Conservation (phyloP, 1,140 invertebrate genomes). For the Drosophila ohnishii region DNA sequence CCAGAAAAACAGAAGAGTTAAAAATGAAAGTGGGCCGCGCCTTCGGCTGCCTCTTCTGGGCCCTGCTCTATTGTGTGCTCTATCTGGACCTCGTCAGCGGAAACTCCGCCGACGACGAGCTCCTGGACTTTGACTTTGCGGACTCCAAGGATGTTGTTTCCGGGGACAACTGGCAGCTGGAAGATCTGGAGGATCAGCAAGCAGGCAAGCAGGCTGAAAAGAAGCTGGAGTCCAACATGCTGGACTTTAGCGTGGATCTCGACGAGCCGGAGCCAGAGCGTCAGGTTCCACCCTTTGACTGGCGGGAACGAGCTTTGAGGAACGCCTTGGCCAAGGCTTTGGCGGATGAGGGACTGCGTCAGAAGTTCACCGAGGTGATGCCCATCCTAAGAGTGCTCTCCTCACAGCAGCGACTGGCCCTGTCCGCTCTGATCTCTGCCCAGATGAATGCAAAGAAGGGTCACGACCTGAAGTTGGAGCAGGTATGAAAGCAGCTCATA, state of each 20-base stretch:
- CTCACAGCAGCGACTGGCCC: conserved; percentile 85
- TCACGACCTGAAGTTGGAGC: conserved; percentile 83
- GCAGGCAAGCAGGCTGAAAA: conserved; percentile 42
- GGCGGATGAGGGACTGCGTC: conserved; percentile 61
- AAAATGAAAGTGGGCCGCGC: conserved; percentile 74
- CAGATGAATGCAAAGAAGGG: conserved; percentile 85
- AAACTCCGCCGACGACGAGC: conserved; percentile 55
- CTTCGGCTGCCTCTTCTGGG: conserved; percentile 71
- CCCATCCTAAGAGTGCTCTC: conserved; percentile 87
- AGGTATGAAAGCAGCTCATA: conserved; percentile 78
- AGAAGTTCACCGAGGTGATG: conserved; percentile 85
- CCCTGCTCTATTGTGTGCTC: conserved; percentile 73
- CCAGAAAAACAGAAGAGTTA: conserved; percentile 21
- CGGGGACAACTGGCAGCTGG: conserved; percentile 62
- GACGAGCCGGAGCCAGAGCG: conserved; percentile 67
- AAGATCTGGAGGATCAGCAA: conserved; percentile 33
- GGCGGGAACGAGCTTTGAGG: conserved; percentile 83
- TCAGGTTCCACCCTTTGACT: conserved; percentile 63
- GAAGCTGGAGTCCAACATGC: conserved; percentile 68
- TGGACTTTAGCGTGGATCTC: conserved; percentile 70
- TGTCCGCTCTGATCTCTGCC: conserved; percentile 86
- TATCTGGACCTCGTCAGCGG: conserved; percentile 63
- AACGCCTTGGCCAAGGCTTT: conserved; percentile 72
- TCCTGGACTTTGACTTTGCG: conserved; percentile 74
- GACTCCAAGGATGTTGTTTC: conserved; percentile 47